Percentiles rank a stretch among this genome's conserved stretches.
phyloP scores from a whole-genome alignment of 2,888 invertebrate genomes.

The Brachyopa scutellaris region DNA sequence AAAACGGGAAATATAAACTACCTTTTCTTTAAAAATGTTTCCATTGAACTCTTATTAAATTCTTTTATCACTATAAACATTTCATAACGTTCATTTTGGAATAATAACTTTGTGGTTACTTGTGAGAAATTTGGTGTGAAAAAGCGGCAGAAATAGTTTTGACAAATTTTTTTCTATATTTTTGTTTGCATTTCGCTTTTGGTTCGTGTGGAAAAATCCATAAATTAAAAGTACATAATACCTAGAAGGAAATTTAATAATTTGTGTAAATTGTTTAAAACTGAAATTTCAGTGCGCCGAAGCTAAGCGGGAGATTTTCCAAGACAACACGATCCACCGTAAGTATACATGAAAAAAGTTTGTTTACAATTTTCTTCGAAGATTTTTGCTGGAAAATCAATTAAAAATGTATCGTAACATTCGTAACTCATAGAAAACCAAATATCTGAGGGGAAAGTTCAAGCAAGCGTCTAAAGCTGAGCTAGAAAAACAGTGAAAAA shows the following conservation, averaged over 20 bases:
- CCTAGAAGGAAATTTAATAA: not conserved
- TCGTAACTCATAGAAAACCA: not conserved
- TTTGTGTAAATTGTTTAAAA: slow-evolving; percentile 3
- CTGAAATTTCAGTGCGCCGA: slow-evolving; percentile 4
- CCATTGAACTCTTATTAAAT: not conserved
- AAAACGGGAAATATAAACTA: not conserved
- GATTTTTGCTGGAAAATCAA: not conserved
- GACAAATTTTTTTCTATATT: not conserved
- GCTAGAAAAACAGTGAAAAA: slow-evolving; percentile 25
- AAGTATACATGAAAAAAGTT: slow-evolving; percentile 42
- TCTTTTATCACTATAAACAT: not conserved
- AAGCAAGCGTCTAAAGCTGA: not conserved
- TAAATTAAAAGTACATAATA: slow-evolving; percentile 1
- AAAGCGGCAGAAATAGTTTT: not conserved
- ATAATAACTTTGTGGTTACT: not conserved
- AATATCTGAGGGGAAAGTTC: not conserved
- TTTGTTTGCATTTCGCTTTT: slow-evolving; percentile 15
- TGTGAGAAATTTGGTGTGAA: not conserved
- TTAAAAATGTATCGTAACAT: not conserved
- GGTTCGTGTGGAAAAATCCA: not conserved
- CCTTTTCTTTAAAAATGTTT: slow-evolving; percentile 8
- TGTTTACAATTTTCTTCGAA: slow-evolving; percentile 36
- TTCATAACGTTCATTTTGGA: not conserved
- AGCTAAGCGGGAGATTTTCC: not conserved
- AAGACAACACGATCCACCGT: not conserved